phyloP scores from a whole-genome alignment of 2,888 invertebrate species.

The Drepana falcataria region DNA sequence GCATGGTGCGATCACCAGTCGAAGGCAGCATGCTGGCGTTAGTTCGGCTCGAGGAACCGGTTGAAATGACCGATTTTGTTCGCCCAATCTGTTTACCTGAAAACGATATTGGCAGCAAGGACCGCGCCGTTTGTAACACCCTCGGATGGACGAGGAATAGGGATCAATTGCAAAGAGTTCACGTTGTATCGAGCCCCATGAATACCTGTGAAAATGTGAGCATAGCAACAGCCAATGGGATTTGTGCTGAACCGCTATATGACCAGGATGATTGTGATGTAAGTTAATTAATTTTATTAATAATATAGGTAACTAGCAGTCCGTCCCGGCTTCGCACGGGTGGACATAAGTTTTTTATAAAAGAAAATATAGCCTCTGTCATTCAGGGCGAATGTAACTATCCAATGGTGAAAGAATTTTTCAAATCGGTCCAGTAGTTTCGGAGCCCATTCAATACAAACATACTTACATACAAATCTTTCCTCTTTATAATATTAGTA shows the following conservation, averaged over 20 bases:
- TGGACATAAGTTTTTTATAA: too few relatives aligned
- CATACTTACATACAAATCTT: too few relatives aligned
- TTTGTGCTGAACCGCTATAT: slow-evolving; percentile 89
- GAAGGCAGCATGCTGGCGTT: slow-evolving; percentile 92
- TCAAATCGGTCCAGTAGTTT: too few relatives aligned
- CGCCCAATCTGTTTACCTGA: slow-evolving; percentile 89
- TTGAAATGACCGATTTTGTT: slow-evolving; percentile 88
- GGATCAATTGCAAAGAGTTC: slow-evolving; percentile 89
- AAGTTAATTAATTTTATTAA: too few relatives aligned
- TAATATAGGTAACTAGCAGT: too few relatives aligned
- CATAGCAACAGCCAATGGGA: slow-evolving; percentile 88
- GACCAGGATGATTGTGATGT: slow-evolving; percentile 91
- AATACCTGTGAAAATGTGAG: slow-evolving; percentile 91
- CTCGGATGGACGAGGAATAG: slow-evolving; percentile 92
- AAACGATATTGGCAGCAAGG: slow-evolving; percentile 46
- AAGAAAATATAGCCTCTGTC: too few relatives aligned
- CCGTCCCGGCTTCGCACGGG: too few relatives aligned
- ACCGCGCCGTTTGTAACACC: slow-evolving; percentile 83
- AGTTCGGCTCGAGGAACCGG: slow-evolving; percentile 86
- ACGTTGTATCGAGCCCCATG: slow-evolving; percentile 87
- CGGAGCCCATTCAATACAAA: too few relatives aligned
- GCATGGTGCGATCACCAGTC: slow-evolving; percentile 93
- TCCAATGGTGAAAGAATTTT: too few relatives aligned
- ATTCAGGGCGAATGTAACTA: too few relatives aligned
- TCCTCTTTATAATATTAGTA: too few relatives aligned